phyloP scores from a whole-genome alignment of 2,797 vertebrate genomes.

The Coluber constrictor region DNA sequence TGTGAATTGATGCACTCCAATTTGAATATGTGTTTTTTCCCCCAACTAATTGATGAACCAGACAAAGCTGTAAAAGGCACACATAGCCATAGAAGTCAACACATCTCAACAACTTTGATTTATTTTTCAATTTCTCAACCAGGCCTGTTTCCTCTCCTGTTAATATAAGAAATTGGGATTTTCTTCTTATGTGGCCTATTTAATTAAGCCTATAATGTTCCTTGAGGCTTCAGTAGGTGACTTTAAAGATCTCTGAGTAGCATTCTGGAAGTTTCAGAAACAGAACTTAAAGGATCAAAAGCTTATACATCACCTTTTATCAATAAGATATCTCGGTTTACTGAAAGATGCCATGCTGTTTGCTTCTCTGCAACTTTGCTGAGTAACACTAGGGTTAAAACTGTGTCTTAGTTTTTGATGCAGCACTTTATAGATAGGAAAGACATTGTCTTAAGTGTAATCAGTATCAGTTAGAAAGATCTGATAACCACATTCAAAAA shows the following conservation, averaged over 20 bases:
- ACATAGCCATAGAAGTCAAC: neutral
- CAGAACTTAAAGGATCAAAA: slow-evolving; percentile 51
- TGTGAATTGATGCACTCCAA: neutral
- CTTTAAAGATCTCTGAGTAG: slow-evolving; percentile 2
- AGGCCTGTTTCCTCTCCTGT: neutral
- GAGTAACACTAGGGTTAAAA: slow-evolving; percentile 29
- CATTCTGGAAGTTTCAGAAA: slow-evolving; percentile 43
- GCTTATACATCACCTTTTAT: slow-evolving; percentile 51
- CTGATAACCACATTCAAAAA: neutral
- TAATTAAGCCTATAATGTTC: slow-evolving; percentile 4
- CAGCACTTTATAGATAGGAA: slow-evolving; percentile 13
- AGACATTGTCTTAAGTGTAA: slow-evolving; percentile 4
- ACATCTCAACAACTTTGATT: neutral
- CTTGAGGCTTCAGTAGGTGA: slow-evolving; percentile 11
- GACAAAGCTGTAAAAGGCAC: neutral
- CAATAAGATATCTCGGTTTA: slow-evolving; percentile 24
- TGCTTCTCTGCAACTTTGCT: slow-evolving; percentile 44
- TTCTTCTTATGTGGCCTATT: neutral
- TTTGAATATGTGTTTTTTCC: neutral
- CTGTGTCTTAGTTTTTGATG: neutral
- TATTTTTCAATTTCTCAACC: neutral
- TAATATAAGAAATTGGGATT: neutral
- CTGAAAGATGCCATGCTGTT: slow-evolving; percentile 29
- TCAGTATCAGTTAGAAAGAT: slow-evolving; percentile 29
- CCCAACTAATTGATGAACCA: neutral